Conservation (phyloP, 2,888 invertebrate genomes). For the Cabera pusaria region DNA sequence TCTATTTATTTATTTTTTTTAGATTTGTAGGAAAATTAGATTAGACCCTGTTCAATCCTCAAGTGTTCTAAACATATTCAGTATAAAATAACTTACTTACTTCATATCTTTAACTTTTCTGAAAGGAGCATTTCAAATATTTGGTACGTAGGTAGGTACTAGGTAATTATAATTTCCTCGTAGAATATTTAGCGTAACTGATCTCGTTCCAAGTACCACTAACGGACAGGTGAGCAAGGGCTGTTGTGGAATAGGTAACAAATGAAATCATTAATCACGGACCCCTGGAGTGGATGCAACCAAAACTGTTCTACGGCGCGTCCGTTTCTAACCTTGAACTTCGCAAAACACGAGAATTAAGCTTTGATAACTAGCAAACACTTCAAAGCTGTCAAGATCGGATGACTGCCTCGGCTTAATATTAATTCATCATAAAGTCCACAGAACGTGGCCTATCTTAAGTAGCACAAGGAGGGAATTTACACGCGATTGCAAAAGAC, state of each 20-base stretch:
- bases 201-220: background rate
- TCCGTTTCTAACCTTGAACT: conserved; percentile 12
- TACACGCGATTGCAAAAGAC: conserved; percentile 67
- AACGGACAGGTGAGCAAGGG: conserved; percentile 1
- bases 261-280: conserved; percentile 3
- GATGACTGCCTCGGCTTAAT: conserved; percentile 13
- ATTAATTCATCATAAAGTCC: conserved; percentile 13
- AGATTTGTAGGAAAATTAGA: too few species aligned
- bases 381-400: conserved; percentile 13
- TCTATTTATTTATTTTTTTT: too few species aligned
- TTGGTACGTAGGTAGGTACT: too few species aligned
- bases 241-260: background rate
- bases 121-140: too few species aligned
- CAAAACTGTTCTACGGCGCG: background rate
- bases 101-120: too few species aligned
- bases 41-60: too few species aligned
- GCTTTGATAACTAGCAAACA: conserved; percentile 17
- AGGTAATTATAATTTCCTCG: conserved; percentile 1
- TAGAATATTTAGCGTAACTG: background rate
- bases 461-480: conserved; percentile 62
- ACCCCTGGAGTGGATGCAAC: background rate
- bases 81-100: too few species aligned
- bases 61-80: too few species aligned
- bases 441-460: conserved; percentile 32
- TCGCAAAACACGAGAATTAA: conserved; percentile 5